Percentiles rank a stretch among this genome's conserved stretches.
phyloP scores from a whole-genome alignment of 2,797 vertebrate genomes.

The Tapirus indicus region DNA sequence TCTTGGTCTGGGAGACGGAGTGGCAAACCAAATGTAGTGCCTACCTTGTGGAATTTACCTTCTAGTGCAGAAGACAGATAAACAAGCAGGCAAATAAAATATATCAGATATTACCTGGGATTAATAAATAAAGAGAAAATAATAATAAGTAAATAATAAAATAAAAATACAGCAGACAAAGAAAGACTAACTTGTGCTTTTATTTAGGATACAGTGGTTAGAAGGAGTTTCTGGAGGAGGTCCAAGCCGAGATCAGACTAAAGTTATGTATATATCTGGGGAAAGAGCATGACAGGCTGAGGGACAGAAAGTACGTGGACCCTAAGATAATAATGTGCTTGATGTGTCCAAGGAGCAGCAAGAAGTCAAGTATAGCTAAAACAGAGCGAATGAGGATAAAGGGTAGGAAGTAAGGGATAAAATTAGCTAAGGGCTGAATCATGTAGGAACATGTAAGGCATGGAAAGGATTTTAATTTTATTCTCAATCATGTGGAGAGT shows the following conservation, averaged over 20 bases:
- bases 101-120: background rate
- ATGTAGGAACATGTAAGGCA: background rate
- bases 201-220: background rate
- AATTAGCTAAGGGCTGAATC: background rate
- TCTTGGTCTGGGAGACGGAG: background rate
- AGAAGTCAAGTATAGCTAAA: background rate
- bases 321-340: background rate
- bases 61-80: background rate
- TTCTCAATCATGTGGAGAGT: slow-evolving; percentile 17
- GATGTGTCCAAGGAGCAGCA: background rate
- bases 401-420: background rate
- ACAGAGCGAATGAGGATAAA: background rate
- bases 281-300: background rate
- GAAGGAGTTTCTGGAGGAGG: background rate
- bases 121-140: background rate
- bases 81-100: background rate
- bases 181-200: background rate
- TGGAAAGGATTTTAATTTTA: slow-evolving; percentile 18
- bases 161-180: background rate
- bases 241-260: background rate
- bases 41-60: background rate
- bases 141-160: too few species aligned
- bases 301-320: background rate
- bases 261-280: background rate
- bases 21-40: background rate